Evolutionary conservation across 1,140 invertebrate genomes (phyloP).

Genomic region (Paramacrobiotus metropolitanus): DNA sequence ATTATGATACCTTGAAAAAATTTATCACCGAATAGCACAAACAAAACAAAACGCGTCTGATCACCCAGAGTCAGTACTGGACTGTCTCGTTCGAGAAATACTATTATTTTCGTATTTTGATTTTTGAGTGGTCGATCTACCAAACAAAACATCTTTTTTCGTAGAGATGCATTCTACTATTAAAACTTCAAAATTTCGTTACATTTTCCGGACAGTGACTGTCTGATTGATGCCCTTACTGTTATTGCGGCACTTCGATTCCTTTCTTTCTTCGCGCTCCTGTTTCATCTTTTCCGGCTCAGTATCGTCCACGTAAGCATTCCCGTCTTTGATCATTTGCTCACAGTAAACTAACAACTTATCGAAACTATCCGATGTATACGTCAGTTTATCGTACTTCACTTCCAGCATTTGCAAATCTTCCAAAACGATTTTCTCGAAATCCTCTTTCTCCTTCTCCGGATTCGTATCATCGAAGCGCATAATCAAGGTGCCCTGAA

Average conservation of each 20-base stretch:
- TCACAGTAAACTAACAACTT: slow-evolving; percentile 66
- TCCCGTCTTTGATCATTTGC: slow-evolving; percentile 55
- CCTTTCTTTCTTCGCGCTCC: slow-evolving; percentile 64
- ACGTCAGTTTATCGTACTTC: slow-evolving; percentile 72
- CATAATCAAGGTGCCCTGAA: slow-evolving; percentile 78
- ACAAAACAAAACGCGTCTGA: too few relatives aligned
- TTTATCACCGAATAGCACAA: too few relatives aligned
- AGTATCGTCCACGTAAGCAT: slow-evolving; percentile 91
- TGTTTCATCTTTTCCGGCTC: slow-evolving; percentile 78
- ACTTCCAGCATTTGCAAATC: slow-evolving; percentile 76
- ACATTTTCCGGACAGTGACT: not conserved
- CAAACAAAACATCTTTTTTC: not conserved
- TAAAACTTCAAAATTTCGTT: not conserved
- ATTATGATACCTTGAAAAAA: too few relatives aligned
- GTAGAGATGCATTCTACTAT: not conserved
- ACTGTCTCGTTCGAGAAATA: too few relatives aligned
- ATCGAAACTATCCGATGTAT: slow-evolving; percentile 94
- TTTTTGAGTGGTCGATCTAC: not conserved
- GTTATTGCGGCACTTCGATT: slow-evolving; percentile 64
- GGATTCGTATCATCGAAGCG: slow-evolving; percentile 99
- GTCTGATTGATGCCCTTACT: slow-evolving; percentile 29
- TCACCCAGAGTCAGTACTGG: too few relatives aligned
- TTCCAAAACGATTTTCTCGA: slow-evolving; percentile 55
- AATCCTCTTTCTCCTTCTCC: slow-evolving; percentile 93
- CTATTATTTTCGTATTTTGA: not conserved